A percentile compares a stretch with the other conserved stretches of the same genome.
Evolutionary conservation across 1,140 invertebrate genomes (phyloP).

Genomic region (Ptiloglossa arizonensis): DNA sequence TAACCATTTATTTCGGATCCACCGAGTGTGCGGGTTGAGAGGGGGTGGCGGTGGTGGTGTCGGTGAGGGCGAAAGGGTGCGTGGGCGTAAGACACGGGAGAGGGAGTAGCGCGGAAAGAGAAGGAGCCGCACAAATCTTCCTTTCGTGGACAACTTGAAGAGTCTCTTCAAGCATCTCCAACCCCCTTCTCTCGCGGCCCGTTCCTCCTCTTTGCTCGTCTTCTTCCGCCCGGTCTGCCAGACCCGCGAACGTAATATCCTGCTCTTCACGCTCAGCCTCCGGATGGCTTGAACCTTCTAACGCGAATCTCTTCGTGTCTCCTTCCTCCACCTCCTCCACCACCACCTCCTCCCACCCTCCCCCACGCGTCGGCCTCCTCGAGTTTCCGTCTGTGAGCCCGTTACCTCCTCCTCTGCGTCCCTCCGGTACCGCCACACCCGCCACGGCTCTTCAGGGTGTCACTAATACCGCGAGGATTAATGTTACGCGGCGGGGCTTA

Average conservation of each 20-base stretch:
- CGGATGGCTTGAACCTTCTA: slow-evolving; percentile 52
- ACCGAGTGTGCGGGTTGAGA: no score
- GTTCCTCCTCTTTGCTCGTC: slow-evolving; percentile 40
- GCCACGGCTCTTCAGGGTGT: slow-evolving; percentile 64
- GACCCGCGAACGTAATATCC: slow-evolving; percentile 69
- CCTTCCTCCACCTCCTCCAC: slow-evolving; percentile 29
- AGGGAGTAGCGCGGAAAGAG: background rate
- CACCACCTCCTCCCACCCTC: no score
- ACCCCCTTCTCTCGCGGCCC: slow-evolving; percentile 6
- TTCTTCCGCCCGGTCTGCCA: slow-evolving; percentile 54
- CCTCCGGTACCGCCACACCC: no score
- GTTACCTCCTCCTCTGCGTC: slow-evolving; percentile 22
- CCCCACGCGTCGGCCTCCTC: slow-evolving; percentile 13
- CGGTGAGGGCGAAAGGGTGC: slow-evolving; percentile 17
- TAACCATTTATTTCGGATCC: slow-evolving; percentile 62
- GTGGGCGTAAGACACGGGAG: slow-evolving; percentile 1
- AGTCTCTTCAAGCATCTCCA: slow-evolving; percentile 53
- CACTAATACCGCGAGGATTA: slow-evolving; percentile 76
- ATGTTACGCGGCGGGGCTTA: slow-evolving; percentile 72
- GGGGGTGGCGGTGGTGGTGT: no score
- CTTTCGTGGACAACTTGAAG: slow-evolving; percentile 61
- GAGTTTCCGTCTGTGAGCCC: slow-evolving; percentile 8
- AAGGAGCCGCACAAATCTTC: slow-evolving; percentile 58
- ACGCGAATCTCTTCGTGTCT: slow-evolving; percentile 45
- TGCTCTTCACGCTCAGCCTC: slow-evolving; percentile 56